Base-by-base conservation (phyloP, 1,140 invertebrate species). In the Ips typographus region DNA sequence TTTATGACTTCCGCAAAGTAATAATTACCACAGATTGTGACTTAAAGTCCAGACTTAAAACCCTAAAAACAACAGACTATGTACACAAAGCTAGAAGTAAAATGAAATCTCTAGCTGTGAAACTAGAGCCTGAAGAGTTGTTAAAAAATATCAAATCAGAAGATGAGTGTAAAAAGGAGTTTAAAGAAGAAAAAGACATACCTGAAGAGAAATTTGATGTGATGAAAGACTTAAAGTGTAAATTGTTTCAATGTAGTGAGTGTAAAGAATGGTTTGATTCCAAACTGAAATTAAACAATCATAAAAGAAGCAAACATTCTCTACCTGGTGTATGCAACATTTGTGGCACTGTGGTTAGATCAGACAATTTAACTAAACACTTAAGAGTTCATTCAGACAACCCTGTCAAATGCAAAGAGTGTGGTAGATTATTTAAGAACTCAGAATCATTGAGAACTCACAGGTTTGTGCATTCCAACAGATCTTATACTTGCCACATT, bases 1-100 rank as follows among this genome's bases (percentile, higher is more conserved):
- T 73, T 6, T 77, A 74, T 47, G 74, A 72, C 62, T 77, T 77
- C 57, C 71, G 73, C 8, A 76, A 75, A 71, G 68, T 75, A 8
- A 72, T 77, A 7, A 73, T 73, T 41, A 74, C 75, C 53, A 70
- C 63, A 51, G 72, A 77, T 61, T 49, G 59, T 61, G 75, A 75
- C 53, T 65, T 77, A 43, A 61, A 53, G 59, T 57, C 73, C 61
- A 68, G 72, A 66, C 63, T 65, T n/a, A 59, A 65, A 36, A 67
- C 67, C 2, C 62, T 75, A 55, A 61, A 71, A 39, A 52, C 59
- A 40, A 61, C 65, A 51, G 63, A 49, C 44, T 49, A 22, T 3
- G 7, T 1, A 49, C 22, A 22, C 22, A 22, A 22, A 22, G 22
- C 22, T 22, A 22, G 22, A 22, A 22, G 22, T 22, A 22, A 22